Evolutionary conservation across 2,113 vertebrate genomes (phyloP).

Genomic region (Saccopteryx bilineata): DNA sequence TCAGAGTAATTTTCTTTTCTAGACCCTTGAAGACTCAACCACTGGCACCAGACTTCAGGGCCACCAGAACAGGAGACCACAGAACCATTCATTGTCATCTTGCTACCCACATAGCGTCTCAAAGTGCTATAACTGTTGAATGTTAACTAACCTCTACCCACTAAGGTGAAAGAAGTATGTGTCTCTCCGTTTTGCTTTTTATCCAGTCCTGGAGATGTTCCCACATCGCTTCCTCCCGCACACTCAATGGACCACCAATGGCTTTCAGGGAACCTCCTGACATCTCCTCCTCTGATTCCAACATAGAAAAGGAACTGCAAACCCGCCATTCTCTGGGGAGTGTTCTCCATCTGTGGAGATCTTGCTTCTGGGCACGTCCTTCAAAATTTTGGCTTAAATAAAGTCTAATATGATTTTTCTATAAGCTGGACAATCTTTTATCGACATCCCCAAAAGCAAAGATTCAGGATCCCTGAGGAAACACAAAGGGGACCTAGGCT

Average conservation of each 20-base stretch:
- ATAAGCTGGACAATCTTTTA: background rate
- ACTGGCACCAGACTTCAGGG: background rate
- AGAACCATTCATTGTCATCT: background rate
- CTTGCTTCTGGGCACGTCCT: background rate
- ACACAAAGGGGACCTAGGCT: background rate
- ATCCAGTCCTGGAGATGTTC: background rate
- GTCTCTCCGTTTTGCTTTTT: background rate
- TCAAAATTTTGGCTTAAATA: background rate
- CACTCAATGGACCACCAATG: background rate
- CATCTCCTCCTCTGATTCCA: background rate
- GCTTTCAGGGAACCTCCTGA: background rate
- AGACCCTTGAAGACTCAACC: background rate
- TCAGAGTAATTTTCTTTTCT: background rate
- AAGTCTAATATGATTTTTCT: background rate
- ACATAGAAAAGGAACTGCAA: background rate
- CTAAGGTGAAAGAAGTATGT: background rate
- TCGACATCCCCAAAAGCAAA: background rate
- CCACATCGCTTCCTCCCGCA: background rate
- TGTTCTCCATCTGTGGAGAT: background rate
- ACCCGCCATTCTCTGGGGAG: background rate
- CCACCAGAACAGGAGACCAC: background rate
- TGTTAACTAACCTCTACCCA: background rate
- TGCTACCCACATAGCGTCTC: background rate
- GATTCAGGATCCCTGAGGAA: background rate
- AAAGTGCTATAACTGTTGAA: background rate